Conservation (phyloP, 1,140 invertebrate genomes). For the Diprion similis region DNA sequence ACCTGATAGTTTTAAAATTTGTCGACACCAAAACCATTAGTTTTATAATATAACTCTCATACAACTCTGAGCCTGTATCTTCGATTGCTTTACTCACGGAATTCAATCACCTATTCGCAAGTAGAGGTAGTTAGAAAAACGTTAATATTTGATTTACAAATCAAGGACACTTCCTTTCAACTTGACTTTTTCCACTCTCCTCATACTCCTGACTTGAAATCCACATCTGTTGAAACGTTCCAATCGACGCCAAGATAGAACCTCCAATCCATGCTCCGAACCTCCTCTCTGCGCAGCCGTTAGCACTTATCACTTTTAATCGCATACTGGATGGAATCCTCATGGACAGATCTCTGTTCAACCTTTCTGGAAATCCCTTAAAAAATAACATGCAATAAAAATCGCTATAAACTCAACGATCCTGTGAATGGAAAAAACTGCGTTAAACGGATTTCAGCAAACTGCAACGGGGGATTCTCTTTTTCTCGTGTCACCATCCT, state of each 20-base stretch:
- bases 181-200: constrained; percentile 82
- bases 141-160: background rate
- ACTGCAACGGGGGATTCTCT: too few species aligned
- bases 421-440: too few species aligned
- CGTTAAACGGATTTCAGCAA: too few species aligned
- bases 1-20: too few species aligned
- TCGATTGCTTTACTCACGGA: too few species aligned
- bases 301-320: constrained; percentile 79
- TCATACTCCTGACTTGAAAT: constrained; percentile 92
- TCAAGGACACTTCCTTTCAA: constrained; percentile 85
- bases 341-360: constrained; percentile 87
- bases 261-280: constrained; percentile 95
- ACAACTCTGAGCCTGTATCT: too few species aligned
- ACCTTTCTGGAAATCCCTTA: constrained; percentile 83
- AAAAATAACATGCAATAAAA: constrained; percentile 62
- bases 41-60: too few species aligned
- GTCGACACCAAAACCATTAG: too few species aligned
- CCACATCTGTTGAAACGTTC: constrained; percentile 94
- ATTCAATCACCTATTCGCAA: too few species aligned
- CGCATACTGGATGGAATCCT: constrained; percentile 89
- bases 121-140: too few species aligned
- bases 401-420: too few species aligned
- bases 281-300: constrained; percentile 77
- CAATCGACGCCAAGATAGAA: constrained; percentile 87
- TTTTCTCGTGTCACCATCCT: too few species aligned